phyloP scores from a whole-genome alignment of 2,797 vertebrate species.

The Scarus forsteni region DNA sequence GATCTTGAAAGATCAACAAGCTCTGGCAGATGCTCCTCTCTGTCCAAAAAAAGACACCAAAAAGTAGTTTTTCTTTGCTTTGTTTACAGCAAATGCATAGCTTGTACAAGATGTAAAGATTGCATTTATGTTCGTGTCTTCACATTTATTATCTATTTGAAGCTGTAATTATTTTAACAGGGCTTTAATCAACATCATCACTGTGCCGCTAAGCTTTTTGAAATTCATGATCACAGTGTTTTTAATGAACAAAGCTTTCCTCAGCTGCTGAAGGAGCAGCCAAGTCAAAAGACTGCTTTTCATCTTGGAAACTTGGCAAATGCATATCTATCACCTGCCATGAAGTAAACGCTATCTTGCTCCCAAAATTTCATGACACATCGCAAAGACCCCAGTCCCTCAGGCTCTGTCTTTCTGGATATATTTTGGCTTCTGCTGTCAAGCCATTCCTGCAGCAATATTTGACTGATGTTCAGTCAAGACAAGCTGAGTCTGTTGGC shows the following conservation, averaged over 20 bases:
- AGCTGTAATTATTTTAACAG: background rate
- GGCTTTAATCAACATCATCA: conserved; percentile 24
- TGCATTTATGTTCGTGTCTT: background rate
- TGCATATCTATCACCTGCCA: conserved; percentile 49
- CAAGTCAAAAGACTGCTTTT: conserved; percentile 40
- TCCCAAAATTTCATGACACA: conserved; percentile 48
- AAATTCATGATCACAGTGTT: conserved; percentile 38
- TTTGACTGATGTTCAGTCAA: conserved; percentile 50
- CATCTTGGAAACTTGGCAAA: conserved; percentile 33
- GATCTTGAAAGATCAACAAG: conserved; percentile 28
- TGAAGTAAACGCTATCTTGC: conserved; percentile 37
- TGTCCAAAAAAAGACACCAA: background rate
- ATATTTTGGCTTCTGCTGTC: conserved; percentile 56
- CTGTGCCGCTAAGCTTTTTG: conserved; percentile 6
- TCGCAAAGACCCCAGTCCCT: conserved; percentile 42
- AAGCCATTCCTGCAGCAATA: conserved; percentile 32
- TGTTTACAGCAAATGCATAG: conserved; percentile 1
- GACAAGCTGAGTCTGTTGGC: conserved; percentile 25
- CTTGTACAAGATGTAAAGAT: background rate
- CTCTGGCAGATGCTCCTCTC: background rate
- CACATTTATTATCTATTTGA: background rate
- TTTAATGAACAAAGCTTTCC: conserved; percentile 43
- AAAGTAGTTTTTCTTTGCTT: background rate
- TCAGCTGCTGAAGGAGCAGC: conserved; percentile 7
- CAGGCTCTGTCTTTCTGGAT: conserved; percentile 53